These are phyloP conservation scores for Stenotaenia linearis DNA, from an alignment of 2,888 invertebrate genomes.

Conservation along the genomic window DNA sequence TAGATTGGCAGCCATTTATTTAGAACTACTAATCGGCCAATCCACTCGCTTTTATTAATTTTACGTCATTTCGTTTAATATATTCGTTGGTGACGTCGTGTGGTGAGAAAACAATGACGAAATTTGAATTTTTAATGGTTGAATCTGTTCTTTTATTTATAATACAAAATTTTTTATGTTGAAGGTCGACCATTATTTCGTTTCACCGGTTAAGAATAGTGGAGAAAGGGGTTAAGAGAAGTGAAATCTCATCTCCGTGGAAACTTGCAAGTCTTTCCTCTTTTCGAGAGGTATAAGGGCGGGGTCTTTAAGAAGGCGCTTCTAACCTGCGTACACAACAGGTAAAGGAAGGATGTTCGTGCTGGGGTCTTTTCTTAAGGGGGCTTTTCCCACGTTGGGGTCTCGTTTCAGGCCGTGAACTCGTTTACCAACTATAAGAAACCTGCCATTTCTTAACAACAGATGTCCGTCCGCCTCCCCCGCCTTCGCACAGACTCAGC, in stretches of 20 bases:
- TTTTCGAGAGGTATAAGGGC: background rate
- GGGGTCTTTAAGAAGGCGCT: background rate
- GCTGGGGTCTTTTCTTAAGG: background rate
- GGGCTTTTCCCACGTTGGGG: constrained; percentile 7
- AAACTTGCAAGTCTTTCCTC: constrained; percentile 24
- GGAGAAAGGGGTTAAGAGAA: constrained; percentile 12
- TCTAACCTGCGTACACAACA: background rate
- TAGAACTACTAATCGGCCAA: background rate
- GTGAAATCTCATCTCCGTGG: constrained; percentile 26
- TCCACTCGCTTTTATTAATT: background rate
- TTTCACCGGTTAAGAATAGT: background rate
- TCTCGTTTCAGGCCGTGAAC: constrained; percentile 18
- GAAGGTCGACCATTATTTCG: background rate
- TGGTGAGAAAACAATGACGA: background rate
- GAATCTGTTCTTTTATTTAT: too few relatives aligned
- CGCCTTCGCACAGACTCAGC: background rate
- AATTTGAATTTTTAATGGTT: background rate
- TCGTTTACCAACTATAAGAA: background rate
- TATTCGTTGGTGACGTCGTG: too few relatives aligned
- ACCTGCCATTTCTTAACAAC: background rate
- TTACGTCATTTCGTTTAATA: background rate
- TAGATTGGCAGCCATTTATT: background rate
- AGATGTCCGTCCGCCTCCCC: background rate
- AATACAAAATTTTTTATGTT: too few relatives aligned
- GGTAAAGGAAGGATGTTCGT: background rate